A percentile compares a stretch with the other conserved stretches of the same genome.
Evolutionary conservation across 2,888 invertebrate species (phyloP).

Genomic region (Ashinkailepas kermadecensis): DNA sequence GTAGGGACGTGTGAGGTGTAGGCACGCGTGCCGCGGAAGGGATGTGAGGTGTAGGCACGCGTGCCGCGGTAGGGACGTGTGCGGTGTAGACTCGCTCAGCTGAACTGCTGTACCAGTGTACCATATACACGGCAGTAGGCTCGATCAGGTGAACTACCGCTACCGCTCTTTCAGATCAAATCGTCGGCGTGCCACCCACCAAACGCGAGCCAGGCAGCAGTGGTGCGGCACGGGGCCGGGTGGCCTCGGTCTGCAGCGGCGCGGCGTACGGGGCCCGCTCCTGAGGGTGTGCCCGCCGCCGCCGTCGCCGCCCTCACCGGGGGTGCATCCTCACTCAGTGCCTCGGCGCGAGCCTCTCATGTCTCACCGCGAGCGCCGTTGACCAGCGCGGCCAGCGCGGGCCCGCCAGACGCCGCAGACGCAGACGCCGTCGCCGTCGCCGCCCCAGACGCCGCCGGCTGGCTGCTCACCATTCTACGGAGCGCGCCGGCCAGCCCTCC

Average conservation of each 20-base stretch:
- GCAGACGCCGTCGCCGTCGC: not conserved
- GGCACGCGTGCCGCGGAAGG: too few relatives aligned
- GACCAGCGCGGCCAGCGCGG: slow-evolving; percentile 5
- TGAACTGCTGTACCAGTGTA: too few relatives aligned
- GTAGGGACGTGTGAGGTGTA: too few relatives aligned
- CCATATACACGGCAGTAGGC: too few relatives aligned
- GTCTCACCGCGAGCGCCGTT: slow-evolving; percentile 4
- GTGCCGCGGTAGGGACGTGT: too few relatives aligned
- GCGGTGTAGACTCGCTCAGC: too few relatives aligned
- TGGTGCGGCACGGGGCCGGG: not conserved
- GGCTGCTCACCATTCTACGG: not conserved
- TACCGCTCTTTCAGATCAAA: too few relatives aligned
- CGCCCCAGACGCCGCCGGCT: not conserved
- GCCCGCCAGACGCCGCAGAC: not conserved
- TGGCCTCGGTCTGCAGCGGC: not conserved
- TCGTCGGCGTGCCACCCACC: not conserved
- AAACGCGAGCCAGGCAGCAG: not conserved
- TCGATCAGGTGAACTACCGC: too few relatives aligned
- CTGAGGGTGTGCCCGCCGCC: not conserved
- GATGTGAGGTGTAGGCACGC: too few relatives aligned
- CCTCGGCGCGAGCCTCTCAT: not conserved
- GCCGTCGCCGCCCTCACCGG: not conserved
- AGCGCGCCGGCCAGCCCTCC: slow-evolving; percentile 5
- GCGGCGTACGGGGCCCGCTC: not conserved
- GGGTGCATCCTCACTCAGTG: not conserved